Percentiles rank a stretch among this genome's conserved stretches.
Evolutionary conservation across 1,140 invertebrate genomes (phyloP).

Genomic region (Lasioglossum baleicum): DNA sequence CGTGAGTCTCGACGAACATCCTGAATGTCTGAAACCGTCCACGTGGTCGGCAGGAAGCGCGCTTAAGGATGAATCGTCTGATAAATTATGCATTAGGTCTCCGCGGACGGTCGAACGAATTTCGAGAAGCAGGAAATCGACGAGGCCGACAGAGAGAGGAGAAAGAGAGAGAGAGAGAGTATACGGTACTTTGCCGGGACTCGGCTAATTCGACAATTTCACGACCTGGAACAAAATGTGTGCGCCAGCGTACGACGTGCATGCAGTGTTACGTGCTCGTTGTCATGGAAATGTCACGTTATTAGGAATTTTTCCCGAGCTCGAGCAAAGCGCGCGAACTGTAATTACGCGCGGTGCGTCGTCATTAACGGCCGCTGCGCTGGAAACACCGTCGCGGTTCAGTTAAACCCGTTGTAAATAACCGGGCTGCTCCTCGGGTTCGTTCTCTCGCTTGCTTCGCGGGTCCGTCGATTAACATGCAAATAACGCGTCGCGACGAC

Average conservation of each 20-base stretch:
- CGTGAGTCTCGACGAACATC: too few relatives aligned
- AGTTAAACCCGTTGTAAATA: slow-evolving; percentile 52
- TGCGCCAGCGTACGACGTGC: too few relatives aligned
- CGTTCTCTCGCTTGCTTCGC: neutral
- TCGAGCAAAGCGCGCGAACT: too few relatives aligned
- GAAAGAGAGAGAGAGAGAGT: too few relatives aligned
- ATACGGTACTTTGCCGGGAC: neutral
- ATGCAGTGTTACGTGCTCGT: neutral
- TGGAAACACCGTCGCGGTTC: slow-evolving; percentile 30
- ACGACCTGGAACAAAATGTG: neutral
- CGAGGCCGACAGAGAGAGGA: too few relatives aligned
- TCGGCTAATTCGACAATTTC: neutral
- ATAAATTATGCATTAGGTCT: too few relatives aligned
- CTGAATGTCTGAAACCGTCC: too few relatives aligned
- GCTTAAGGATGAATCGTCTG: too few relatives aligned
- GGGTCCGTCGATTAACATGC: slow-evolving; percentile 23
- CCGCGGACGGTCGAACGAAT: too few relatives aligned
- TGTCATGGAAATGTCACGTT: slow-evolving; percentile 25
- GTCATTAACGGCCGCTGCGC: slow-evolving; percentile 21
- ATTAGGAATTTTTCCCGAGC: neutral
- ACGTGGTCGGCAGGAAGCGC: too few relatives aligned
- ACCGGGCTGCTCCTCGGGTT: neutral
- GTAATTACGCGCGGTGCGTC: slow-evolving; percentile 41
- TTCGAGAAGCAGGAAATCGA: too few relatives aligned
- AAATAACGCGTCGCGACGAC: slow-evolving; percentile 24